Percentiles rank a stretch among this genome's conserved stretches.
Conservation (phyloP, 2,797 vertebrate genomes). For the Schizopygopsis malacanthus region DNA sequence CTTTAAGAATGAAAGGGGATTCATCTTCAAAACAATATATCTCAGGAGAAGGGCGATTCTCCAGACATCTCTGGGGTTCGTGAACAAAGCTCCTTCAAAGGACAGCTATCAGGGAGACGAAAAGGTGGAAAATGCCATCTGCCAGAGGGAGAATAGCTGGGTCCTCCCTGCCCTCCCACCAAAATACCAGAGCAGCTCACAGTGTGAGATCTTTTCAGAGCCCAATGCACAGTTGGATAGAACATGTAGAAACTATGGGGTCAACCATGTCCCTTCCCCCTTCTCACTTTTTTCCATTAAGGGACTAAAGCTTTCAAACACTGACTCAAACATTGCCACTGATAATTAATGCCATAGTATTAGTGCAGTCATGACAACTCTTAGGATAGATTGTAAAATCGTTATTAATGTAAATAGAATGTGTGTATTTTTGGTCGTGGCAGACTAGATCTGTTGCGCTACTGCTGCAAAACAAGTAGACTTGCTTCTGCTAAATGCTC, state of each 20-base stretch:
- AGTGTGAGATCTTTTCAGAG: constrained; percentile 30
- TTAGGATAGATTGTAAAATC: neutral
- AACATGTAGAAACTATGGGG: neutral
- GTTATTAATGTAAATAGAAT: neutral
- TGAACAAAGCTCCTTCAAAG: constrained; percentile 50
- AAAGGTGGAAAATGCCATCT: constrained; percentile 53
- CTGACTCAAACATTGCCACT: neutral
- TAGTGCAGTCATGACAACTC: neutral
- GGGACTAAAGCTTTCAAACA: neutral
- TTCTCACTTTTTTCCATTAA: neutral
- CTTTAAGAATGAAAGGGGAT: constrained; percentile 51
- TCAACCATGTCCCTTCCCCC: neutral
- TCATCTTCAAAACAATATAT: constrained; percentile 32
- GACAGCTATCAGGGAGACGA: constrained; percentile 52
- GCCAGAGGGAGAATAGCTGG: constrained; percentile 49
- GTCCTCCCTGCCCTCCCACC: constrained; percentile 39
- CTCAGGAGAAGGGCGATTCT: constrained; percentile 37
- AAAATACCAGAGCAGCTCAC: constrained; percentile 18
- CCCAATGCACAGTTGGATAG: neutral
- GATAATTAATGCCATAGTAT: neutral
- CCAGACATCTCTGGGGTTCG: constrained; percentile 34
- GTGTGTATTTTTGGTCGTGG: neutral
- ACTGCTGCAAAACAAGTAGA: neutral
- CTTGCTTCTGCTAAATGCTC: neutral
- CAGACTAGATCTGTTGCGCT: neutral